Conservation (phyloP, 2,113 vertebrate species). For the Neodontobutis hainanensis region DNA sequence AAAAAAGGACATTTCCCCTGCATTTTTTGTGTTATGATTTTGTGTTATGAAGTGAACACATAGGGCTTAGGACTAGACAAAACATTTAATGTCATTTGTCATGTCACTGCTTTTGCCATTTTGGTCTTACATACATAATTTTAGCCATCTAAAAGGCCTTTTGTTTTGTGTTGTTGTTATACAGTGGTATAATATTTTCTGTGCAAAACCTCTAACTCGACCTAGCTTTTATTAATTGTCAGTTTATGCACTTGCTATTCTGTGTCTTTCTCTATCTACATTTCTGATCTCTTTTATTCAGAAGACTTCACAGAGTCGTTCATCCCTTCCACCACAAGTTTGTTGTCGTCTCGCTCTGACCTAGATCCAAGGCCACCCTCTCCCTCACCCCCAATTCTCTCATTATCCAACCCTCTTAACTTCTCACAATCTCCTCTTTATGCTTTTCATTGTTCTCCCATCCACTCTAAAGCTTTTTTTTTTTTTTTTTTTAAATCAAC, state of each 20-base stretch:
- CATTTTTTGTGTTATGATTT: not conserved
- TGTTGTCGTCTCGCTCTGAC: conserved; percentile 64
- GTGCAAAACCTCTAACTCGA: not conserved
- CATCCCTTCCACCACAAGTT: conserved; percentile 60
- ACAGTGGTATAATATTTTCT: not conserved
- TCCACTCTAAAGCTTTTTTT: conserved; percentile 33
- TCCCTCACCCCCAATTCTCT: conserved; percentile 54
- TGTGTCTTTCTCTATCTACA: not conserved
- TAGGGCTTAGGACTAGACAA: not conserved
- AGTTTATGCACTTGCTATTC: not conserved
- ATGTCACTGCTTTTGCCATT: not conserved
- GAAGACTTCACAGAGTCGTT: conserved; percentile 39
- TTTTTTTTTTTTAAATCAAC: conserved; percentile 1
- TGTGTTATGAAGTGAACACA: conserved; percentile 4
- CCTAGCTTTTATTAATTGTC: not conserved
- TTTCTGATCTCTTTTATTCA: conserved; percentile 43
- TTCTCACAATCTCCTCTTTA: conserved; percentile 64
- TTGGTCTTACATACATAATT: not conserved
- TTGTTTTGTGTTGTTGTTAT: not conserved
- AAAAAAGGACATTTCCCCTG: conserved; percentile 4
- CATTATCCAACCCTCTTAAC: conserved; percentile 66
- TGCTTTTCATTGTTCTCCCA: conserved; percentile 55
- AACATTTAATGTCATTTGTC: not conserved
- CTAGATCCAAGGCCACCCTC: conserved; percentile 60
- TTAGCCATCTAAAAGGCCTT: not conserved